Evolutionary conservation across 2,888 invertebrate genomes (phyloP).

Genomic region (Nemotelus nigrinus): DNA sequence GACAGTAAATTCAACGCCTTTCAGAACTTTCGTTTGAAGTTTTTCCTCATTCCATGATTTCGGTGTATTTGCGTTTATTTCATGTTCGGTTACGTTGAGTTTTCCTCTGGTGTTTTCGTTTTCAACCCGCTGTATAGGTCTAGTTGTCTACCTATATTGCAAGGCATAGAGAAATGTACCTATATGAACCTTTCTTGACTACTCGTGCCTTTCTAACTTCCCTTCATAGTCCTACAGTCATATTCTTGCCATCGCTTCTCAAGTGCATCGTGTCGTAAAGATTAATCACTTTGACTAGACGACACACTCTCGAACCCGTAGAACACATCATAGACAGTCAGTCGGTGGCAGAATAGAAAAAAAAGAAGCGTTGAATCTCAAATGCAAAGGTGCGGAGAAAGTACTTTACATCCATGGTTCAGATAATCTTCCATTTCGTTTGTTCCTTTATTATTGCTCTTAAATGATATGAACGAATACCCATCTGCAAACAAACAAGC

Average conservation of each 20-base stretch:
- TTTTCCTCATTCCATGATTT: neutral
- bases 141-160: neutral
- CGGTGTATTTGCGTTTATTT: neutral
- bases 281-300: slow-evolving; percentile 45
- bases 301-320: too few species aligned
- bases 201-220: neutral
- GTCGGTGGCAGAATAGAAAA: slow-evolving; percentile 13
- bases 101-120: neutral
- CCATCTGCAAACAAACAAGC: slow-evolving; percentile 29
- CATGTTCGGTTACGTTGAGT: neutral
- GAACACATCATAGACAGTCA: slow-evolving; percentile 11
- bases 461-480: slow-evolving; percentile 27
- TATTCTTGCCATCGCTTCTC: neutral
- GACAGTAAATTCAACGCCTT: slow-evolving; percentile 43
- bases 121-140: neutral
- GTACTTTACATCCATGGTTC: slow-evolving; percentile 40
- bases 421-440: slow-evolving; percentile 40
- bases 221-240: neutral
- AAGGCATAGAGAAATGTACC: neutral
- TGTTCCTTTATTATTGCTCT: slow-evolving; percentile 39
- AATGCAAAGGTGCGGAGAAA: slow-evolving; percentile 37
- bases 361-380: slow-evolving; percentile 28
- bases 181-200: neutral
- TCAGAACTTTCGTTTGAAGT: slow-evolving; percentile 32
- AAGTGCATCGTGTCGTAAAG: slow-evolving; percentile 44